Conservation (phyloP, 2,888 invertebrate genomes). For the Meghimatium bilineatum region DNA sequence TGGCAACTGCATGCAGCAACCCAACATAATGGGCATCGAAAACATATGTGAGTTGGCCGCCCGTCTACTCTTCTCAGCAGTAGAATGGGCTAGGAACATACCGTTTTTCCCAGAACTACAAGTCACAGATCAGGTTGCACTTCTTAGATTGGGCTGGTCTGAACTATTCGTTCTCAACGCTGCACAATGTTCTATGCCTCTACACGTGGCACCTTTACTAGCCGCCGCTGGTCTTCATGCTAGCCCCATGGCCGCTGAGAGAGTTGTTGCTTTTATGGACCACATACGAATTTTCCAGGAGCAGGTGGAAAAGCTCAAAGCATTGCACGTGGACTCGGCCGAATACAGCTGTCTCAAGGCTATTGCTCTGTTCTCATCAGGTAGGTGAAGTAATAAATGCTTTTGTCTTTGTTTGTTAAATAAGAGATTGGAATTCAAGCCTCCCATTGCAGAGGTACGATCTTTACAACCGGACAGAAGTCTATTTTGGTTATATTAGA, state of each 20-base stretch:
- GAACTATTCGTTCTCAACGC: conserved; percentile 98
- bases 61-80: conserved; percentile 94
- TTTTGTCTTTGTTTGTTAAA: not conserved
- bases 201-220: conserved; percentile 95
- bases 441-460: too few relatives aligned
- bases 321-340: conserved; percentile 97
- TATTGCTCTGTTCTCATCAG: conserved; percentile 98
- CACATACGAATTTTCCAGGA: conserved; percentile 81
- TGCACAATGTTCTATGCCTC: conserved; percentile 98
- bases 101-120: conserved; percentile 98
- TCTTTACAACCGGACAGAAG: too few relatives aligned
- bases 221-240: conserved; percentile 95
- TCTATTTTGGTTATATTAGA: too few relatives aligned
- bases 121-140: conserved; percentile 91
- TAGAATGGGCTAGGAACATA: conserved; percentile 98
- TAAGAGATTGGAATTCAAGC: too few relatives aligned
- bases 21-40: conserved; percentile 98
- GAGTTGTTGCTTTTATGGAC: conserved; percentile 98
- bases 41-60: conserved; percentile 98
- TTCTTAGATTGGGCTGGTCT: conserved; percentile 95
- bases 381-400: conserved; percentile 82
- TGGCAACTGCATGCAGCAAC: conserved; percentile 88
- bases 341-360: conserved; percentile 99
- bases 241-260: conserved; percentile 95
- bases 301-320: conserved; percentile 98